These are phyloP conservation scores for Hormiphora californensis DNA, from an alignment of 37 sponge, comb jelly and placozoan genomes.

Conservation along the genomic window DNA sequence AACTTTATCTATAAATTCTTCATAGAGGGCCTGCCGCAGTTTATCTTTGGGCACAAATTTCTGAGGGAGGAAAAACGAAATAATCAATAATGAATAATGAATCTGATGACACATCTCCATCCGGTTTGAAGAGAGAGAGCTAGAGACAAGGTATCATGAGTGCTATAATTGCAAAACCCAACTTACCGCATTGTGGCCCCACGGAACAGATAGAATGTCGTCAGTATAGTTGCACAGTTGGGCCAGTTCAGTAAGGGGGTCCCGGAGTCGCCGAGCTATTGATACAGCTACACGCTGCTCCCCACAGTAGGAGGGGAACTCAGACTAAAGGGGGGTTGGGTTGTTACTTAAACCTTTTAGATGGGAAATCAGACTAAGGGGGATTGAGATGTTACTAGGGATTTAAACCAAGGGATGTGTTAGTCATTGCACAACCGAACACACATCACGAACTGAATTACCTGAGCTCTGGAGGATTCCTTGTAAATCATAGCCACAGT, in stretches of 20 bases:
- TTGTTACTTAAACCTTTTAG: neutral
- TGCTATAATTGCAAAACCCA: neutral
- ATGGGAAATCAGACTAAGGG: neutral
- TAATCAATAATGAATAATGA: no score
- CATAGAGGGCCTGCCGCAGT: slow-evolving; percentile 61
- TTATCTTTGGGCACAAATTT: slow-evolving; percentile 58
- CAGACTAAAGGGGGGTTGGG: slow-evolving; percentile 56
- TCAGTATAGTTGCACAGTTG: slow-evolving; percentile 61
- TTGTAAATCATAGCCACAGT: slow-evolving; percentile 50
- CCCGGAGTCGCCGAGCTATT: slow-evolving; percentile 73
- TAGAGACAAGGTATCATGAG: neutral
- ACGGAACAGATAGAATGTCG: slow-evolving; percentile 33
- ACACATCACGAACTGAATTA: no score
- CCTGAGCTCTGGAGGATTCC: slow-evolving; percentile 36
- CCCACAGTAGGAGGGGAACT: slow-evolving; percentile 76
- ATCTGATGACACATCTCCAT: no score
- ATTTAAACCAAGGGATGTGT: no score
- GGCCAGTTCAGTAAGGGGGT: slow-evolving; percentile 80
- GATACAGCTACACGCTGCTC: slow-evolving; percentile 73
- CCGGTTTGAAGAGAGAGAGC: no score
- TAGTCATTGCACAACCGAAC: no score
- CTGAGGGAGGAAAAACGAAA: slow-evolving; percentile 8
- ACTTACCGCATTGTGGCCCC: slow-evolving; percentile 1
- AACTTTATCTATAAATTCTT: slow-evolving; percentile 67
- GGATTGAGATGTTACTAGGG: neutral